Evolutionary conservation across 2,113 vertebrate species (phyloP).

Genomic region (Thermophis baileyi): DNA sequence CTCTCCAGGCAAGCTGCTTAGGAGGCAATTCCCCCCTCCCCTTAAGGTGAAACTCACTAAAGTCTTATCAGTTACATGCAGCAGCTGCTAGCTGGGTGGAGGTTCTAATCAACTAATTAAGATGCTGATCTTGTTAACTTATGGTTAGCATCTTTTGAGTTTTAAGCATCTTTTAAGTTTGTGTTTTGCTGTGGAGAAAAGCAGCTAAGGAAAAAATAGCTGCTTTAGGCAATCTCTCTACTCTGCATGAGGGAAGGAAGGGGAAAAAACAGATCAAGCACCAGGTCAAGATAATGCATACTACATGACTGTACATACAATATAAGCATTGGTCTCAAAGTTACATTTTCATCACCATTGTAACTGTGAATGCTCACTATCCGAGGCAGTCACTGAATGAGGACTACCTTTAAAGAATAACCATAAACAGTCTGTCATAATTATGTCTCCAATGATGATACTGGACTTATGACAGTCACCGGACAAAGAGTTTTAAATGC

Average conservation of each 20-base stretch:
- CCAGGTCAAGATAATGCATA: neutral
- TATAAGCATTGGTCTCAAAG: neutral
- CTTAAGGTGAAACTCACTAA: neutral
- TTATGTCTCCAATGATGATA: neutral
- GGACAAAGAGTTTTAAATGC: neutral
- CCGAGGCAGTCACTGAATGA: neutral
- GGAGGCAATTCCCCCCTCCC: too few relatives aligned
- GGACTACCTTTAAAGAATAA: neutral
- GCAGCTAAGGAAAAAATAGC: neutral
- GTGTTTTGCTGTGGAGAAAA: neutral
- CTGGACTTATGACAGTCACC: neutral
- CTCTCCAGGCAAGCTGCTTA: too few relatives aligned
- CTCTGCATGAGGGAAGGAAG: neutral
- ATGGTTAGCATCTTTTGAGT: neutral
- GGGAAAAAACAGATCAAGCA: neutral
- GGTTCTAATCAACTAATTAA: neutral
- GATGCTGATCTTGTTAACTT: neutral
- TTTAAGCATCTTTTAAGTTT: neutral
- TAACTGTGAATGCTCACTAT: neutral
- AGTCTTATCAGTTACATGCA: neutral
- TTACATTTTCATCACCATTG: neutral
- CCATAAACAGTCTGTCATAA: neutral
- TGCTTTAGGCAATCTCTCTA: neutral
- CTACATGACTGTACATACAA: neutral
- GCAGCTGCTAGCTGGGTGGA: neutral